Percentiles rank a stretch among this genome's conserved stretches.
Evolutionary conservation across 2,888 invertebrate species (phyloP).

Genomic region (Sarcophaga subvicina): DNA sequence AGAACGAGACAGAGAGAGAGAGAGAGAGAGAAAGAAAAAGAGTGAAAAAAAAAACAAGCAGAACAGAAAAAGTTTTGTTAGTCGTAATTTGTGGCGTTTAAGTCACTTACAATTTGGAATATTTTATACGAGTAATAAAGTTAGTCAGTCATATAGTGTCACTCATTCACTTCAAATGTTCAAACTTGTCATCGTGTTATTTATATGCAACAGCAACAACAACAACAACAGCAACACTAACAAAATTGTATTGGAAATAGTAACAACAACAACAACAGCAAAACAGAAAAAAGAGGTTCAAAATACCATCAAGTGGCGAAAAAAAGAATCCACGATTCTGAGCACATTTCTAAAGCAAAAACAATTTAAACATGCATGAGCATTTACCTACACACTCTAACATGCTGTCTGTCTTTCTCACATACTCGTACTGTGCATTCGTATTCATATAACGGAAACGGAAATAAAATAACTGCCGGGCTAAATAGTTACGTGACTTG

Average conservation of each 20-base stretch:
- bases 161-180: constrained; percentile 66
- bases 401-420: constrained; percentile 33
- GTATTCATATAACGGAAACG: constrained; percentile 70
- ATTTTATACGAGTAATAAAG: constrained; percentile 41
- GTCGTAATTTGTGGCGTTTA: constrained; percentile 33
- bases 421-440: constrained; percentile 34
- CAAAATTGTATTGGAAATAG: not conserved
- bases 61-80: not conserved
- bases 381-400: not conserved
- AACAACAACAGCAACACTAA: not conserved
- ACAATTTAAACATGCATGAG: not conserved
- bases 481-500: constrained; percentile 71
- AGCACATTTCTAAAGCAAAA: not conserved
- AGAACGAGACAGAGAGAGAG: not conserved
- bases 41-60: too few species aligned
- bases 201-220: constrained; percentile 49
- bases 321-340: constrained; percentile 33
- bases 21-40: too few species aligned
- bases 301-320: constrained; percentile 40
- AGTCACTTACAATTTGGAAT: constrained; percentile 47
- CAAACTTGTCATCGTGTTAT: constrained; percentile 70
- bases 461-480: constrained; percentile 70
- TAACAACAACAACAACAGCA: constrained; percentile 29
- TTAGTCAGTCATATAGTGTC: constrained; percentile 57
- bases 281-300: not conserved